Evolutionary conservation across 64 coral and sea anemone genomes (phyloP).

Genomic region (Pocillopora verrucosa): DNA sequence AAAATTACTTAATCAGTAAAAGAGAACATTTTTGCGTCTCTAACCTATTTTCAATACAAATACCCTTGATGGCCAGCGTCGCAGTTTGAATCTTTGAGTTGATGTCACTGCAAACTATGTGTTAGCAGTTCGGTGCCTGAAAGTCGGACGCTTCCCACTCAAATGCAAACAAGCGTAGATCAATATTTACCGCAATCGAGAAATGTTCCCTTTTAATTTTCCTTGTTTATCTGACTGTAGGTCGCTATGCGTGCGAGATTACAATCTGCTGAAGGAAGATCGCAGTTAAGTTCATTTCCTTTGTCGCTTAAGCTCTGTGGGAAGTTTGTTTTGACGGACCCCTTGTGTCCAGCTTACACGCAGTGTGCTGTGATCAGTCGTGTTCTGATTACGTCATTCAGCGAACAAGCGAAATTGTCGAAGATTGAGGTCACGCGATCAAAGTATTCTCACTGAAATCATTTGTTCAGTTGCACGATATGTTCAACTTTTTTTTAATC

Average conservation of each 20-base stretch:
- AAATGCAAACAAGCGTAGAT: slow-evolving; percentile 2
- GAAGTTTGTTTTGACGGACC: neutral
- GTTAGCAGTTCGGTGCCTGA: slow-evolving; percentile 1
- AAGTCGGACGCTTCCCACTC: slow-evolving; percentile 1
- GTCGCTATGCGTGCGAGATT: neutral
- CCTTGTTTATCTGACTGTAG: neutral
- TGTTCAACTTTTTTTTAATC: neutral
- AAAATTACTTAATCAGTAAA: neutral
- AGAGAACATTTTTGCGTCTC: neutral
- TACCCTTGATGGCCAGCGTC: neutral
- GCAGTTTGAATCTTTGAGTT: neutral
- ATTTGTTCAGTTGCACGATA: neutral
- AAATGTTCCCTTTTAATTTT: neutral
- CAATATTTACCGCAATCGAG: neutral
- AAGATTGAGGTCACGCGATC: neutral
- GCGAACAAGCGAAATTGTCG: neutral
- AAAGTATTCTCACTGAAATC: neutral
- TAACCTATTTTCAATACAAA: neutral
- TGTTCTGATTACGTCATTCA: neutral
- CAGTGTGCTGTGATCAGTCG: neutral
- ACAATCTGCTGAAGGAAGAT: neutral
- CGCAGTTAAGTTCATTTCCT: neutral
- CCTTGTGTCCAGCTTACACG: neutral
- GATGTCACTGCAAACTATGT: neutral
- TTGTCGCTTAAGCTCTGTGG: neutral